A percentile compares a stretch with the other conserved stretches of the same genome.
phyloP scores from a whole-genome alignment of 2,888 invertebrate genomes.

The Lymantria monacha region DNA sequence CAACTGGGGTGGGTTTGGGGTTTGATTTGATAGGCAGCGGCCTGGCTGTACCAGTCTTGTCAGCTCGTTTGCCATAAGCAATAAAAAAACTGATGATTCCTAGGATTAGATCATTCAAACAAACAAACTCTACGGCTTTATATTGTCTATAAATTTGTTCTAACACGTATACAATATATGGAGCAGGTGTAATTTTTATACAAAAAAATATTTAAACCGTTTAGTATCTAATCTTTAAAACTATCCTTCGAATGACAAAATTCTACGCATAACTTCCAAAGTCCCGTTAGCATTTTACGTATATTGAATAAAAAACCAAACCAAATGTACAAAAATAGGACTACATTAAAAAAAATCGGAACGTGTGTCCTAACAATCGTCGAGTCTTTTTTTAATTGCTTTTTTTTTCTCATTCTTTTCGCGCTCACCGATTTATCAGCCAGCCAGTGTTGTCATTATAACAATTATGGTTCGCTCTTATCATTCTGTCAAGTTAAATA shows the following conservation, averaged over 20 bases:
- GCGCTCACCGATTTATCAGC: constrained; percentile 59
- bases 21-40: too few species aligned
- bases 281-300: constrained; percentile 28
- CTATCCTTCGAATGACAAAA: neutral
- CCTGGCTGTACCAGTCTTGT: too few species aligned
- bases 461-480: constrained; percentile 66
- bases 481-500: constrained; percentile 63
- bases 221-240: neutral
- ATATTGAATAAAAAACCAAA: constrained; percentile 19
- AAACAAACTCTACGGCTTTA: too few species aligned
- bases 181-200: too few species aligned
- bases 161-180: too few species aligned
- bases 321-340: constrained; percentile 41
- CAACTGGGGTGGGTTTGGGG: too few species aligned
- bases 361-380: constrained; percentile 53
- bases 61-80: too few species aligned
- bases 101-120: too few species aligned
- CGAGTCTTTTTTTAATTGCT: constrained; percentile 54
- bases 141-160: too few species aligned
- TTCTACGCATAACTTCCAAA: constrained; percentile 17
- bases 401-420: constrained; percentile 36
- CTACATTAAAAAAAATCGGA: constrained; percentile 44
- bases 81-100: too few species aligned
- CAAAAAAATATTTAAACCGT: too few species aligned
- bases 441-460: constrained; percentile 67